Base-by-base conservation (phyloP, 2,113 vertebrate species). In the Hemicordylus capensis region DNA sequence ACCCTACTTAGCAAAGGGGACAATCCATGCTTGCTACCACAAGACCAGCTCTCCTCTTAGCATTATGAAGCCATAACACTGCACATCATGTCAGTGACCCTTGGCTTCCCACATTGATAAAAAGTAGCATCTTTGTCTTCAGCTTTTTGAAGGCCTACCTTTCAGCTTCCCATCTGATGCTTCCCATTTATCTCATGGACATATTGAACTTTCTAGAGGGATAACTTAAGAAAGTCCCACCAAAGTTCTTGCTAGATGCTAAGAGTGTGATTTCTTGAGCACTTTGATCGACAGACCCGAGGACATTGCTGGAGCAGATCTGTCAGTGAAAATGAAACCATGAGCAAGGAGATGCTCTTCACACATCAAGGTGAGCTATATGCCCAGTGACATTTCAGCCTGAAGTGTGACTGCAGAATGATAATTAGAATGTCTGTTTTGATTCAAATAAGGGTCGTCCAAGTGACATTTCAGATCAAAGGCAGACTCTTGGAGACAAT, bases 291-390 rank as follows among this genome's bases (percentile, higher is more conserved):
- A 76, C 89, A 94, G 85, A 83, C 58, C 80, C 88, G 80, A 87
- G 86, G 85, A 91, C 83, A 44, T 28, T 48, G 51, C 74, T 79
- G 46, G 56, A 81, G 17, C 34, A 22, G 11, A 74, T 81, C 85
- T 90, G 74, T 80, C 74, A 83, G 66, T 58, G 64, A 72, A 89
- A 92, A 70, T 79, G 85, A 89, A 93, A 82, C 84, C 84, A 80
- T 64, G 81, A 93, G 83, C 75, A 85, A 85, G 59, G 83, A 15
- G 58, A 76, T 88, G 69, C 44, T 88, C 73, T 90, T 88, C 75
- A 64, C 69, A 63, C 83, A 76, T 85, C 54, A 87, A 87, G 85
- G 51, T 61, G 87, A 84, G 85, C 46, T 74, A 67, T 14, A 1
- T 34, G 76, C 85, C 84, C 90, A 77, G 37, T 87, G 80, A 84